phyloP scores from a whole-genome alignment of 2,888 invertebrate genomes.

The Drosophila anomalata region DNA sequence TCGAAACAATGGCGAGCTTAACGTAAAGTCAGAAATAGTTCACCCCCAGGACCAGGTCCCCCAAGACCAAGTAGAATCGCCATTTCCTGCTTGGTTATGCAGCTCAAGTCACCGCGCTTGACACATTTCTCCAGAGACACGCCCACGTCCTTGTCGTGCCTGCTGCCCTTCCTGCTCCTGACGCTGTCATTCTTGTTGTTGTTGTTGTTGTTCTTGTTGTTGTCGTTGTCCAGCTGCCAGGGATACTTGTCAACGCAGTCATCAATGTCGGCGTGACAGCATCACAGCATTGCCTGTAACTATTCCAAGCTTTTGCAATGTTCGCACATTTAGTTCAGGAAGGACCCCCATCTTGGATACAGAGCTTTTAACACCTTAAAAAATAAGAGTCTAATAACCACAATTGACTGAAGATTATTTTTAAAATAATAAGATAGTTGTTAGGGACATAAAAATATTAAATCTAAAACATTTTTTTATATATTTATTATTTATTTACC shows the following conservation, averaged over 20 bases:
- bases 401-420: too few species aligned
- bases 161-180: constrained; percentile 16
- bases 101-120: constrained; percentile 74
- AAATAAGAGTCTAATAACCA: not conserved
- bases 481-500: not conserved
- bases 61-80: constrained; percentile 2
- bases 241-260: constrained; percentile 75
- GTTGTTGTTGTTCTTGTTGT: constrained; percentile 15
- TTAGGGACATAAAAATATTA: not conserved
- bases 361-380: constrained; percentile 15
- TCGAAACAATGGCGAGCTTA: constrained; percentile 46
- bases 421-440: not conserved
- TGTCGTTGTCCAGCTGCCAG: constrained; percentile 33
- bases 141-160: constrained; percentile 35
- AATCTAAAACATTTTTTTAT: too few species aligned
- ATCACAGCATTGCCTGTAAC: constrained; percentile 58
- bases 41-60: not conserved
- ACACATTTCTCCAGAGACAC: constrained; percentile 73
- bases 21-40: constrained; percentile 20
- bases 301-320: constrained; percentile 64
- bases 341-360: constrained; percentile 1
- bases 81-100: constrained; percentile 70
- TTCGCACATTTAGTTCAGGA: constrained; percentile 55
- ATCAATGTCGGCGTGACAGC: constrained; percentile 71
- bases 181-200: constrained; percentile 14